Base-by-base conservation (phyloP, 2,113 vertebrate genomes). In the Poeciliopsis retropinna region DNA sequence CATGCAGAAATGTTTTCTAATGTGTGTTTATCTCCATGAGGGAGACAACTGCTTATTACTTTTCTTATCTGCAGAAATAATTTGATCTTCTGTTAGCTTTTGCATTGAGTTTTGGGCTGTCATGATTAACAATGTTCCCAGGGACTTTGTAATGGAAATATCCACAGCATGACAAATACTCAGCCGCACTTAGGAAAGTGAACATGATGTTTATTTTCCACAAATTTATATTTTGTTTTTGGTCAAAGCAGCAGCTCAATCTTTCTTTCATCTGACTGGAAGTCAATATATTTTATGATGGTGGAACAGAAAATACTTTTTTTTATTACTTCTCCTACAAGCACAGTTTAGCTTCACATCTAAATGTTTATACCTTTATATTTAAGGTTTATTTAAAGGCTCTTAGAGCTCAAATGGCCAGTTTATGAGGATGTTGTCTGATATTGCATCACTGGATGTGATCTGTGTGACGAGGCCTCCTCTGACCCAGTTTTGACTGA, bases 401-500 rank as follows among this genome's bases (percentile, higher is more conserved):
- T 17, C 67, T 61, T 65, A 65, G 30, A 70, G 67, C 62, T 64
- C 5, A 13, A 77, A 32, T 54, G 78, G 72, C 66, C 31, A 19
- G 32, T 22, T 31, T 69, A 69, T 39, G 28, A 79, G 70, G 81
- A 79, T 79, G 78, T 74, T 83, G 85, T 76, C 44, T 61, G 14
- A 76, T 84, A 75, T 89, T 81, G 78, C 76, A 77, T 89, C 88
- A 83, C 80, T 84, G 76, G 79, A 70, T 74, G 70, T 73, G 82
- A 81, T 47, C 81, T 78, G 54, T 83, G 85, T 90, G 88, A 77
- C 87, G 85, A 91, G 86, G 76, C 80, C 22, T 78, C 72, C 72
- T 32, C 72, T 93, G 92, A 92, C 90, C 92, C 87, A 92, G 73
- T 92, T 93, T 76, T 86, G 72, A 85, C 84, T 87, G 75, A 86